phyloP scores from a whole-genome alignment of 1,140 invertebrate genomes.

The Ceratina calcarata region DNA sequence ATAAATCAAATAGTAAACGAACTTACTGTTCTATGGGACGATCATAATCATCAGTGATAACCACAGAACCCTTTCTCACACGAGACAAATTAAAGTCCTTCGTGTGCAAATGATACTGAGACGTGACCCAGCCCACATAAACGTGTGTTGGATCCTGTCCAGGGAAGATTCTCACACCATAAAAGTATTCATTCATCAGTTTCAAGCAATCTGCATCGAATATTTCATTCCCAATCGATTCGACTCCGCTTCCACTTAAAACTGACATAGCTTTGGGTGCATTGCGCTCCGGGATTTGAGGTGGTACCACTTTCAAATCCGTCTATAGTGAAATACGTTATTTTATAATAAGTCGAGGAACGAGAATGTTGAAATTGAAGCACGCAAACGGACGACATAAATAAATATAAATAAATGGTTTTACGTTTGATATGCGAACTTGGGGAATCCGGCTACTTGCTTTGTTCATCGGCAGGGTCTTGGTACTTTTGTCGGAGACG shows the following conservation, averaged over 20 bases:
- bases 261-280: conserved; percentile 88
- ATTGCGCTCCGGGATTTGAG: conserved; percentile 85
- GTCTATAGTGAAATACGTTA: conserved; percentile 73
- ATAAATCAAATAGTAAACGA: background rate
- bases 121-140: conserved; percentile 99
- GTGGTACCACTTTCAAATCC: conserved; percentile 84
- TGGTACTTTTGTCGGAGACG: conserved; percentile 77
- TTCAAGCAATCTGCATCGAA: conserved; percentile 93
- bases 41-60: conserved; percentile 90
- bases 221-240: conserved; percentile 90
- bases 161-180: conserved; percentile 94
- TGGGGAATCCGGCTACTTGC: conserved; percentile 69
- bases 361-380: too few species aligned
- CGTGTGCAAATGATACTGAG: conserved; percentile 95
- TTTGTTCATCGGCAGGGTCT: conserved; percentile 36
- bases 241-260: conserved; percentile 84
- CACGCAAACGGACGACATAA: conserved; percentile 8
- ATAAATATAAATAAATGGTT: conserved; percentile 48
- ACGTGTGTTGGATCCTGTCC: conserved; percentile 98
- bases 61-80: conserved; percentile 92
- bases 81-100: conserved; percentile 94
- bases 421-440: conserved; percentile 78
- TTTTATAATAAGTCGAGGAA: background rate
- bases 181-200: conserved; percentile 98
- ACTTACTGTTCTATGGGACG: conserved; percentile 86